A percentile compares a stretch with the other conserved stretches of the same genome.
phyloP scores from a whole-genome alignment of 1,140 invertebrate species.

The Papilio polytes region DNA sequence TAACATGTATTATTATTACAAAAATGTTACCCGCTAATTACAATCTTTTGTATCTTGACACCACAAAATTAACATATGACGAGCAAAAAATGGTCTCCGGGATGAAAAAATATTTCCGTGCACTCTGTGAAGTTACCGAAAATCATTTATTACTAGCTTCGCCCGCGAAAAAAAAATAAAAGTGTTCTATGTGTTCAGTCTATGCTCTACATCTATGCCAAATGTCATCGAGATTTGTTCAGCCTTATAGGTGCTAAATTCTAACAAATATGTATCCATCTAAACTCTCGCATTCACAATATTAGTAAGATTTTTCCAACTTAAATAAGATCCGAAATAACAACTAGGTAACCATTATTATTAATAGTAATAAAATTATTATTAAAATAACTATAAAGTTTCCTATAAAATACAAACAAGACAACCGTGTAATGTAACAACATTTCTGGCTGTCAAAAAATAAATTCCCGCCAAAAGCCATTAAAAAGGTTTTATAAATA shows the following conservation, averaged over 20 bases:
- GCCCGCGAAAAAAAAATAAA: too few relatives aligned
- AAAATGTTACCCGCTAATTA: constrained; percentile 7
- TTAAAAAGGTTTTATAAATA: constrained; percentile 31
- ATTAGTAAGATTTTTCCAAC: not conserved
- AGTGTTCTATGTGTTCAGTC: too few relatives aligned
- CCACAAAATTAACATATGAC: constrained; percentile 21
- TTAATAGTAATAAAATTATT: not conserved
- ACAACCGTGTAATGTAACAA: not conserved
- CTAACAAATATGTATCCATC: too few relatives aligned
- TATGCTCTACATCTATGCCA: too few relatives aligned
- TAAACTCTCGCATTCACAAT: too few relatives aligned
- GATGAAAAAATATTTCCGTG: not conserved
- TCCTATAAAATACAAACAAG: not conserved
- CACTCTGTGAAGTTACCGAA: too few relatives aligned
- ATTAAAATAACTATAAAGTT: not conserved
- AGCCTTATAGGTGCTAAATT: too few relatives aligned
- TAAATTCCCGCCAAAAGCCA: constrained; percentile 33
- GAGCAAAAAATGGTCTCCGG: constrained; percentile 11
- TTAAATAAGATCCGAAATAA: not conserved
- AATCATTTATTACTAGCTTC: too few relatives aligned
- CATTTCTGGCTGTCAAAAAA: constrained; percentile 18
- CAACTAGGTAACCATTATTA: not conserved
- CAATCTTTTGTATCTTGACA: constrained; percentile 21
- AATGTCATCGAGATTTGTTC: too few relatives aligned
- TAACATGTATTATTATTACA: not conserved